phyloP scores from a whole-genome alignment of 2,797 vertebrate species.

The Lepus townsendii region DNA sequence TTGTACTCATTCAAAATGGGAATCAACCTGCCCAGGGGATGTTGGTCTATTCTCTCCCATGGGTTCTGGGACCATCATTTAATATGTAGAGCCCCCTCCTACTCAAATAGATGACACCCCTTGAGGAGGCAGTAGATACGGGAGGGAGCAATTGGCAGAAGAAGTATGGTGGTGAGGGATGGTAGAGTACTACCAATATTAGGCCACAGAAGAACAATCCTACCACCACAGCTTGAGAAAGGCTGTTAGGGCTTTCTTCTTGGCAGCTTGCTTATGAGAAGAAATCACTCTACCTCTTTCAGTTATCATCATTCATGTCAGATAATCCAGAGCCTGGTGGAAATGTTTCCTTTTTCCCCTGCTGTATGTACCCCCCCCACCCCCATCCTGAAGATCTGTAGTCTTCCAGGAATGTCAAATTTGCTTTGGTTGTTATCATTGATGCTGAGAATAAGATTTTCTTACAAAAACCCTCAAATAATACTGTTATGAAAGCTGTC shows the following conservation, averaged over 20 bases:
- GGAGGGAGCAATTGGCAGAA: background rate
- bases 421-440: conserved; percentile 11
- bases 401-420: conserved; percentile 56
- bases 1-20: conserved; percentile 51
- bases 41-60: conserved; percentile 14
- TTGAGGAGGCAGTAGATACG: background rate
- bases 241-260: conserved; percentile 74
- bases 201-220: conserved; percentile 63
- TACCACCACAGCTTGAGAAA: conserved; percentile 16
- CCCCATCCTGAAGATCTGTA: conserved; percentile 15
- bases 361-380: background rate
- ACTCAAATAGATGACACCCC: conserved; percentile 22
- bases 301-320: conserved; percentile 69
- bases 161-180: background rate
- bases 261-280: conserved; percentile 57
- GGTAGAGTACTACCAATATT: conserved; percentile 7
- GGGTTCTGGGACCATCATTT: conserved; percentile 49
- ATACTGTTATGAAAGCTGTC: conserved; percentile 49
- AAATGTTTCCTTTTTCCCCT: conserved; percentile 19
- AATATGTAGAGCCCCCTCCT: background rate
- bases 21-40: background rate
- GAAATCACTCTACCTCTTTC: conserved; percentile 70
- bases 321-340: background rate
- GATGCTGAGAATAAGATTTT: conserved; percentile 61
- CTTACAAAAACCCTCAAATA: conserved; percentile 58